phyloP scores from a whole-genome alignment of 2,888 invertebrate genomes.

The Rugalucina vietnamica region DNA sequence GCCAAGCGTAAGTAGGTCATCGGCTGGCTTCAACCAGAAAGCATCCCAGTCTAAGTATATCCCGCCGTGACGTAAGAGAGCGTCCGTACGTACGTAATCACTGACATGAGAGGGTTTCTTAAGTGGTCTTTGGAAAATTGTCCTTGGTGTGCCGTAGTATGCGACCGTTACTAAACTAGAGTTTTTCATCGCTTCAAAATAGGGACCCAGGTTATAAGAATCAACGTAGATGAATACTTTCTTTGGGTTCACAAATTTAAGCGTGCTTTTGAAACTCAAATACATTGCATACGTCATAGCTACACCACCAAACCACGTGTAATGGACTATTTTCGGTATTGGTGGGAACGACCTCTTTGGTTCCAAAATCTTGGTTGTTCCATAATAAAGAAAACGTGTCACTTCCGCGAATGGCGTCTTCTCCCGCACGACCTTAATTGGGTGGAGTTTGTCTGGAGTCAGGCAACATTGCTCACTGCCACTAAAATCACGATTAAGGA shows the following conservation, averaged over 20 bases:
- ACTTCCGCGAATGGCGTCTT: background rate
- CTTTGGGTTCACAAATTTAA: background rate
- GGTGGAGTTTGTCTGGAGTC: background rate
- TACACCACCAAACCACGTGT: background rate
- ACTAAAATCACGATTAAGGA: background rate
- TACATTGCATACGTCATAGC: background rate
- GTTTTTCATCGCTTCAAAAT: background rate
- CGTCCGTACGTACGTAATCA: slow-evolving; percentile 76
- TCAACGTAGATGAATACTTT: background rate
- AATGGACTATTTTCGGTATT: slow-evolving; percentile 20
- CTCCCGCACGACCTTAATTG: background rate
- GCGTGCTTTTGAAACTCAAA: background rate
- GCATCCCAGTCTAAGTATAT: slow-evolving; percentile 80
- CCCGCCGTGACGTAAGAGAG: slow-evolving; percentile 78
- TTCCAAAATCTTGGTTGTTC: background rate
- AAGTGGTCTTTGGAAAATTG: background rate
- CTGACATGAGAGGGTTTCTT: slow-evolving; percentile 61
- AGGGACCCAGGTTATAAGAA: background rate
- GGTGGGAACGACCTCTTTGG: background rate
- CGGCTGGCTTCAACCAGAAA: slow-evolving; percentile 34
- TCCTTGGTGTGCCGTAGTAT: background rate
- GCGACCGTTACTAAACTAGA: background rate
- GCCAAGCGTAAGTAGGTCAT: background rate
- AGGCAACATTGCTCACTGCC: background rate
- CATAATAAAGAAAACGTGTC: background rate